Base-by-base conservation (phyloP, 2,797 vertebrate species). In the Setipinna tenuifilis region DNA sequence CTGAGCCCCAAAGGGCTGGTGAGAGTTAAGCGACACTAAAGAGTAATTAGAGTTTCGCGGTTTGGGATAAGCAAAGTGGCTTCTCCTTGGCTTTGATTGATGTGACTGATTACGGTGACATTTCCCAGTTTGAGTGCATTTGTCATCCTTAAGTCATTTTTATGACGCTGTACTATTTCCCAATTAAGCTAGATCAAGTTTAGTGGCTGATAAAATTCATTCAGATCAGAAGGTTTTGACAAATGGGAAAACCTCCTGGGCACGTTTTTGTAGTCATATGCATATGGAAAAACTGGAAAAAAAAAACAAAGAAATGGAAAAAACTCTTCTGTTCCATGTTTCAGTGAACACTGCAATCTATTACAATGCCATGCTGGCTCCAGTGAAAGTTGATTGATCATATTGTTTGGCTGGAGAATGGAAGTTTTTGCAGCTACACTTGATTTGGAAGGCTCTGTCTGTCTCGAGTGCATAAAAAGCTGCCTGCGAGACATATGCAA, bases 141-240 rank as follows among this genome's bases (percentile, higher is more conserved):
- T 80, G 48, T 84, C 85, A 68, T 86, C 28, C 78, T 21, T 81
- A 61, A 12, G 78, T 58, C 17, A 6, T 0, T 25, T 57, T 75
- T n/a, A 46, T 83, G 82, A 28, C 54, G 68, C 83, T 80, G 68
- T 35, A 21, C 41, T 21, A 41, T 41, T 35, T 84, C 86, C 62
- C 61, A 80, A 71, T 88, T 88, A 83, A 83, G 82, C 85, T 85
- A 62, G 68, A 81, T 81, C 17, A 78, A 21, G 44, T 81, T 85
- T 71, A 75, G 59, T 84, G 88, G 86, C 61, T 82, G 81, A 86
- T 90, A 83, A 50, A 46, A 62, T 81, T 71, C 78, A 78, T 62
- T 86, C 7, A 88, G 88, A 87, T 86, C 83, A 83, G 85, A 87
- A 68, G 11, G 68, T 35, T 81, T 21, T 87, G 85, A 87, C 68